Conservation (phyloP, 2,113 vertebrate genomes). For the Chamaetylas fuelleborni region DNA sequence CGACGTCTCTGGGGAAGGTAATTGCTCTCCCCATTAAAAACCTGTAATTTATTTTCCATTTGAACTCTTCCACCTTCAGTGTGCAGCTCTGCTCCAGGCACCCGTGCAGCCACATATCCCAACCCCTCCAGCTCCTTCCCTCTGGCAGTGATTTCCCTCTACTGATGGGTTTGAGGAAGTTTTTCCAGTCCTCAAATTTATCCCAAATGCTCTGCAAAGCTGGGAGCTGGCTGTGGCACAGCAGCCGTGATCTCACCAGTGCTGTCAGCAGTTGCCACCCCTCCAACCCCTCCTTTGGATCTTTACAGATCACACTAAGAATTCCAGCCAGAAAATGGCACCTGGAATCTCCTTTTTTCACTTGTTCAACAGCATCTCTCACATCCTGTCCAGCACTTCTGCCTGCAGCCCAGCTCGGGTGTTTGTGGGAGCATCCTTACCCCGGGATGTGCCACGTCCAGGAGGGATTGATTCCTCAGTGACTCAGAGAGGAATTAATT, state of each 20-base stretch:
- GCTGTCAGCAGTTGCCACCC: background rate
- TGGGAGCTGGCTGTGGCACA: background rate
- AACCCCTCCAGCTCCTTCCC: background rate
- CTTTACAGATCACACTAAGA: accelerated
- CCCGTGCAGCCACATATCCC: background rate
- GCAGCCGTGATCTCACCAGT: background rate
- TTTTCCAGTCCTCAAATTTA: background rate
- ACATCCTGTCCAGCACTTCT: accelerated
- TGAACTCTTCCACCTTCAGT: background rate
- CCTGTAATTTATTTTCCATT: constrained; percentile 11
- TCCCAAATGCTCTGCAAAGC: background rate
- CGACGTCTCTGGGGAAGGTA: background rate
- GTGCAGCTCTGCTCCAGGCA: background rate
- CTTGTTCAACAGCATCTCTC: background rate
- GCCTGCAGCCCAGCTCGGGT: background rate
- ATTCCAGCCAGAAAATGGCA: background rate
- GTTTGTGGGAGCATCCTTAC: background rate
- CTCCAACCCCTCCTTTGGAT: background rate
- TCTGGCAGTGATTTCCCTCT: background rate
- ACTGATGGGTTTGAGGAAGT: background rate
- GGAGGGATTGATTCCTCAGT: background rate
- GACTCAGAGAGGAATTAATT: background rate
- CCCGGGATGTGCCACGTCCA: accelerated
- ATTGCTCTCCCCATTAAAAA: constrained; percentile 3
- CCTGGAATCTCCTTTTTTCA: background rate